Percentiles rank a stretch among this genome's conserved stretches.
Conservation (phyloP, 2,888 invertebrate species). For the Sepiola atlantica region DNA sequence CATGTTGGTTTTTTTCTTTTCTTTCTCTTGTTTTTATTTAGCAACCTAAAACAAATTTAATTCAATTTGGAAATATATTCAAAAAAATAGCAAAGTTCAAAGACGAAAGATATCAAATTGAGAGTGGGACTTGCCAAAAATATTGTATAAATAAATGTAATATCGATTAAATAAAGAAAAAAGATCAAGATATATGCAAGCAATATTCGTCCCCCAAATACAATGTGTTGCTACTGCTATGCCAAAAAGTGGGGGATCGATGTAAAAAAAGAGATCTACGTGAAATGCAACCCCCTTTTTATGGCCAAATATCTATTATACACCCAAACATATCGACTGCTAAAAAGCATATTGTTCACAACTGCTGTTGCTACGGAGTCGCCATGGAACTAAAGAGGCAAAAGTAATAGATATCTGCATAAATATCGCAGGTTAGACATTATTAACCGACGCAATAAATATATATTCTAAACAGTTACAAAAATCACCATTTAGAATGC, state of each 20-base stretch:
- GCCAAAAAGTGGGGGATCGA: background rate
- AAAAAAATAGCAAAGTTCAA: background rate
- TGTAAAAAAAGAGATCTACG: background rate
- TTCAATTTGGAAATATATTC: background rate
- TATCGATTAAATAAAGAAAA: background rate
- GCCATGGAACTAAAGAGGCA: background rate
- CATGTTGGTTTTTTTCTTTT: constrained; percentile 14
- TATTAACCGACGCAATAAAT: background rate
- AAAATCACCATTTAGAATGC: background rate
- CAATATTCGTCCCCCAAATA: constrained; percentile 11
- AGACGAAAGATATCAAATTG: background rate
- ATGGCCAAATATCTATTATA: background rate
- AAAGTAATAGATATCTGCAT: background rate
- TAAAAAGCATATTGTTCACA: background rate
- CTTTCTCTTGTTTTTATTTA: background rate
- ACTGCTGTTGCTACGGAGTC: background rate
- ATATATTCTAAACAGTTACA: background rate
- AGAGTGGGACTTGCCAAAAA: background rate
- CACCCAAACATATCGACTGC: constrained; percentile 19
- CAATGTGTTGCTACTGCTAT: constrained; percentile 2
- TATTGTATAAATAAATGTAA: background rate
- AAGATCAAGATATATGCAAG: background rate
- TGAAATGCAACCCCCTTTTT: background rate
- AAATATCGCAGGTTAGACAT: background rate
- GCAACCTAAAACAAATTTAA: background rate